Conservation (phyloP, 2,797 vertebrate genomes). For the Ptychobarbus kaznakovi region DNA sequence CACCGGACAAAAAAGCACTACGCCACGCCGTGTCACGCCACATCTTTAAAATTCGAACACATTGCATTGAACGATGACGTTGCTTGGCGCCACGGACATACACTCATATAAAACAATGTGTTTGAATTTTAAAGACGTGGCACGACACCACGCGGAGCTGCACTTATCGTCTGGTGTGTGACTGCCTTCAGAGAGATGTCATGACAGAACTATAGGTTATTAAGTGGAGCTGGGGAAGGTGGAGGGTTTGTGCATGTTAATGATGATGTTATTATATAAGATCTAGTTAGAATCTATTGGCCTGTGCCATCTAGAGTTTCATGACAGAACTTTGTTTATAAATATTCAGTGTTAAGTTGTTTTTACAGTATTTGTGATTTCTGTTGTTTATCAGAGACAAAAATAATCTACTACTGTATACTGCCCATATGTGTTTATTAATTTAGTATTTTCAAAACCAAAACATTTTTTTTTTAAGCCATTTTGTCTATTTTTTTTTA, state of each 20-base stretch:
- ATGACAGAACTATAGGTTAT: neutral
- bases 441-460: neutral
- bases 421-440: too few species aligned
- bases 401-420: neutral
- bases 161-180: too few species aligned
- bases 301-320: neutral
- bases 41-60: too few species aligned
- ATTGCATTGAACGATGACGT: too few species aligned
- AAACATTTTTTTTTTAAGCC: neutral
- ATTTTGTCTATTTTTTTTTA: neutral
- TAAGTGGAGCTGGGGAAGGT: neutral
- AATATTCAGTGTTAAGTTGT: neutral
- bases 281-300: neutral
- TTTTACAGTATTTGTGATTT: neutral
- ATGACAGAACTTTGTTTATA: neutral
- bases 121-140: too few species aligned
- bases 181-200: neutral
- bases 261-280: neutral
- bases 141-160: too few species aligned
- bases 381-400: neutral
- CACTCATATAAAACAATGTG: too few species aligned
- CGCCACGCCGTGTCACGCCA: too few species aligned
- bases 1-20: too few species aligned
- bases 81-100: too few species aligned
- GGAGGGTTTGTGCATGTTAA: neutral